A percentile compares a stretch with the other conserved stretches of the same genome.
phyloP scores from a whole-genome alignment of 2,888 invertebrate species.

The Lymantria monacha region DNA sequence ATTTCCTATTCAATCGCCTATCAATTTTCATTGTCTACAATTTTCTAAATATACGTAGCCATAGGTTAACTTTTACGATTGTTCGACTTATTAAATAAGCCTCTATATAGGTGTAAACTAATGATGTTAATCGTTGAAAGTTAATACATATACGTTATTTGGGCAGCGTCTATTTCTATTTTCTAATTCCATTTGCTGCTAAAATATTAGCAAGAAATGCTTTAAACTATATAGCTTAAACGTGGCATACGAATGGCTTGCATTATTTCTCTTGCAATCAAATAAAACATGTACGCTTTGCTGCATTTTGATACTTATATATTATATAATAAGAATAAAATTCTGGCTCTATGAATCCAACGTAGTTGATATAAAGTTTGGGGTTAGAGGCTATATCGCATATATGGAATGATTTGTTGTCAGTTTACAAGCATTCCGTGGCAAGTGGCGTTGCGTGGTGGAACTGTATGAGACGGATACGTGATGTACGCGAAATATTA shows the following conservation, averaged over 20 bases:
- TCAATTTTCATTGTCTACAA: slow-evolving; percentile 58
- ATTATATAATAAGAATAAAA: slow-evolving; percentile 32
- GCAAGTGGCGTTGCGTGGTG: slow-evolving; percentile 37
- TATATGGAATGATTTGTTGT: slow-evolving; percentile 40
- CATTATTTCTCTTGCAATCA: slow-evolving; percentile 41
- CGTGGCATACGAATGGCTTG: slow-evolving; percentile 27
- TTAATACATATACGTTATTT: slow-evolving; percentile 33
- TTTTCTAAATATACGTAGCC: slow-evolving; percentile 66
- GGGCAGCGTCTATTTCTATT: slow-evolving; percentile 36
- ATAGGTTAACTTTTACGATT: slow-evolving; percentile 65
- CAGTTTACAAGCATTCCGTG: slow-evolving; percentile 41
- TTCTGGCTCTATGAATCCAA: slow-evolving; percentile 31
- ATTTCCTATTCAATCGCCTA: slow-evolving; percentile 54
- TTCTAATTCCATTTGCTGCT: slow-evolving; percentile 21
- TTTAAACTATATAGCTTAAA: slow-evolving; percentile 16
- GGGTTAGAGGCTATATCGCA: slow-evolving; percentile 47
- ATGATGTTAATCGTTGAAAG: slow-evolving; percentile 32
- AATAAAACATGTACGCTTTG: slow-evolving; percentile 44
- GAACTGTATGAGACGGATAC: not conserved
- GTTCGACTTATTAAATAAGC: slow-evolving; percentile 48
- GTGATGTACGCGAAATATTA: slow-evolving; percentile 7
- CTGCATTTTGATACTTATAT: slow-evolving; percentile 32
- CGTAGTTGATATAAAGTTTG: slow-evolving; percentile 33
- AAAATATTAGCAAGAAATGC: slow-evolving; percentile 34
- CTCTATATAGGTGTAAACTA: slow-evolving; percentile 44